phyloP scores from a whole-genome alignment of 2,888 invertebrate genomes.

The Diarsia dahlii region DNA sequence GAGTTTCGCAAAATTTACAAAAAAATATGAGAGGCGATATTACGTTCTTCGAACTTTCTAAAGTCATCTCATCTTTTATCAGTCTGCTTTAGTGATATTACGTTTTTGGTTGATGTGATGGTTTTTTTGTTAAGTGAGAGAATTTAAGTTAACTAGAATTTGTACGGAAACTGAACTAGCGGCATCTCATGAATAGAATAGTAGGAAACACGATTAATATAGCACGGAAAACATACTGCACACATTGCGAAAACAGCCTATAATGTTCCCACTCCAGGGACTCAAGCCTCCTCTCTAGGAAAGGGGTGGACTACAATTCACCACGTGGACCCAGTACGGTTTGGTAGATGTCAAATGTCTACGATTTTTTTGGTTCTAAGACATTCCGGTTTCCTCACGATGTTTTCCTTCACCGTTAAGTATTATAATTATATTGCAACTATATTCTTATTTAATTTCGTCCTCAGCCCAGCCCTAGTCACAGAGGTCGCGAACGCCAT shows the following conservation, averaged over 20 bases:
- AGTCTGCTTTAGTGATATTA: conserved; percentile 25
- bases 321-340: no score
- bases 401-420: no score
- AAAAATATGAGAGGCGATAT: conserved; percentile 25
- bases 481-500: conserved; percentile 29
- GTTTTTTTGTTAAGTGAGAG: neutral
- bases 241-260: neutral
- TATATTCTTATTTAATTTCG: neutral
- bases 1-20: conserved; percentile 34
- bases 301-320: no score
- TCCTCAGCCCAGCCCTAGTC: neutral
- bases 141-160: neutral
- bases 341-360: no score
- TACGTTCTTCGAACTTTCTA: conserved; percentile 27
- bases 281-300: no score
- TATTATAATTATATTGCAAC: neutral
- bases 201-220: neutral
- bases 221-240: neutral
- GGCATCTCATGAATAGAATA: neutral
- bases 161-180: neutral
- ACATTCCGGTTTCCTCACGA: no score
- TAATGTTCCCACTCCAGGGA: no score
- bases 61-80: conserved; percentile 23
- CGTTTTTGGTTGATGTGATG: conserved; percentile 12
- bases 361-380: no score